Evolutionary conservation across 37 sponge, comb jelly and placozoan genomes (phyloP), one percentile per base, ranked within the genome.

Genomic region (Chondrosia reniformis): DNA sequence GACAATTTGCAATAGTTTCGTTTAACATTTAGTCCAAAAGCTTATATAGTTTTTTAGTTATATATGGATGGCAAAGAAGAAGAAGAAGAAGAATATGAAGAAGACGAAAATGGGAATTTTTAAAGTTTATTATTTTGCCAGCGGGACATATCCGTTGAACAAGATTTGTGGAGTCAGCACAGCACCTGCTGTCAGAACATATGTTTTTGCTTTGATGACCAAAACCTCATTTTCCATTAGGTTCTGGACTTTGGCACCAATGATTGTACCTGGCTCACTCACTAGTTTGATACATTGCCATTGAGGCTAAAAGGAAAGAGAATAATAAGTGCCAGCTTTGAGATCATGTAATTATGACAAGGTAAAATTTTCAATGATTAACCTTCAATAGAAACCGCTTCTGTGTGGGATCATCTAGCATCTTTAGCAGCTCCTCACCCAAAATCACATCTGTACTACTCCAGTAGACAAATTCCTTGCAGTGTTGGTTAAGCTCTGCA

Each of bases 141-240:
- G n/a, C n/a, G n/a, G n/a, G n/a, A n/a, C n/a, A n/a, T n/a, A n/a
- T n/a, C n/a, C n/a, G 13, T 67, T 73, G 65, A 56, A 79, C 46
- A 85, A 46, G 36, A 85, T 63, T 52, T 85, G 85, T 7, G 85
- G 85, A 49, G 80, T 79, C 13, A 74, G 76, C 4, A 85, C 75
- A 22, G 86, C 86, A 24, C 81, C 86, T 37, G 86, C 81, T 69
- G 85, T 64, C 30, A 84, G 31, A 31, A 84, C 36, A 78, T 43
- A 84, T 6, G 63, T 52, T 9, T 84, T 67, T 57, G 84, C 84
- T 22, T 8, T 52, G 33, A 78, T 78, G 17, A 39, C 0, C 67
- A 42, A 49, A 3, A 24, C 22, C 59, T 57, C 28, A 3, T 57
- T 49, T 8, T 78, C 44, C 39, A 71, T 63, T 0, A 84, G 54